phyloP scores from a whole-genome alignment of 2,888 invertebrate species.

The Hydroisotoma schaefferi region DNA sequence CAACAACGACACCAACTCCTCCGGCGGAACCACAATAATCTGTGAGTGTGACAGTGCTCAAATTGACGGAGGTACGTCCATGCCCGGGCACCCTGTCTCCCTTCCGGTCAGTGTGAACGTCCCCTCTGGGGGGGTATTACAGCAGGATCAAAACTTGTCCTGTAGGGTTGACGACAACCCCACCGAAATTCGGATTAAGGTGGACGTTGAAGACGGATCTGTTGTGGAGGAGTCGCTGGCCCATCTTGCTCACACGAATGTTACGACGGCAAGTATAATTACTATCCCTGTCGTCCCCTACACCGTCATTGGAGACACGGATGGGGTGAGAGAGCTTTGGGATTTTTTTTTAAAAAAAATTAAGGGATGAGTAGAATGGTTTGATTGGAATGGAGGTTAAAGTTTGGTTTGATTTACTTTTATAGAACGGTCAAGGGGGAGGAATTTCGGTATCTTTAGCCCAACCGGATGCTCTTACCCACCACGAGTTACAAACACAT shows the following conservation, averaged over 20 bases:
- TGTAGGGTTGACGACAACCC: slow-evolving; percentile 20
- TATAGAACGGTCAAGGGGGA: slow-evolving; percentile 38
- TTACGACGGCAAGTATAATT: slow-evolving; percentile 45
- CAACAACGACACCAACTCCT: slow-evolving; percentile 17
- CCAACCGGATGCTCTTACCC: slow-evolving; percentile 30
- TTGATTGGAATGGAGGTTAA: slow-evolving; percentile 29
- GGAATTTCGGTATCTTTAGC: slow-evolving; percentile 45
- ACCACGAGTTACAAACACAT: slow-evolving; percentile 25
- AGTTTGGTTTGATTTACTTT: slow-evolving; percentile 7
- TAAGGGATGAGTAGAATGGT: not conserved
- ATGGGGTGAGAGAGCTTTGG: slow-evolving; percentile 33
- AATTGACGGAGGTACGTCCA: slow-evolving; percentile 30
- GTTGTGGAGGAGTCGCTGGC: slow-evolving; percentile 31
- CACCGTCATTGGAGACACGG: slow-evolving; percentile 44
- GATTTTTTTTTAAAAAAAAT: slow-evolving; percentile 2
- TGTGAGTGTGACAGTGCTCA: slow-evolving; percentile 18
- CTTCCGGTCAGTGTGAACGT: slow-evolving; percentile 37
- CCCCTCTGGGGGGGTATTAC: slow-evolving; percentile 21
- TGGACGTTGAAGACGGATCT: slow-evolving; percentile 36
- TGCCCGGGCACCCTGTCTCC: slow-evolving; percentile 29
- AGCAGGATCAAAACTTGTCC: slow-evolving; percentile 28
- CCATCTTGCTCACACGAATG: slow-evolving; percentile 42
- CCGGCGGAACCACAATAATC: slow-evolving; percentile 7
- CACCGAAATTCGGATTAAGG: slow-evolving; percentile 36
- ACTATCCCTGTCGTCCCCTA: slow-evolving; percentile 48